These are phyloP conservation scores for Pangasianodon gigas DNA, from an alignment of 2,113 vertebrate genomes.

Conservation along the genomic window DNA sequence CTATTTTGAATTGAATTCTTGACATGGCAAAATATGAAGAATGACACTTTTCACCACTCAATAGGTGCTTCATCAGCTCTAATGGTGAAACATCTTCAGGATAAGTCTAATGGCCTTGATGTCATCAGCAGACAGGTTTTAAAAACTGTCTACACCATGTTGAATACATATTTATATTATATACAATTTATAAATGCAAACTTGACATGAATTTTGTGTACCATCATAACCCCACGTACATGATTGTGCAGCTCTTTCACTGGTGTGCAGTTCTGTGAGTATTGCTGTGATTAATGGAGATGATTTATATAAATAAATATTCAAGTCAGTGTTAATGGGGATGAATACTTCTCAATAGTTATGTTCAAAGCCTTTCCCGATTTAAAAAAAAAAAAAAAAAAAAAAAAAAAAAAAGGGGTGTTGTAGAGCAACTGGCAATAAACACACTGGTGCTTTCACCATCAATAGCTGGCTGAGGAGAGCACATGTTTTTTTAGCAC, in stretches of 20 bases:
- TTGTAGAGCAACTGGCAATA: background rate
- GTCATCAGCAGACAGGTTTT: background rate
- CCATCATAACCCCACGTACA: background rate
- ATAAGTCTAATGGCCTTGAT: background rate
- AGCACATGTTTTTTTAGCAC: background rate
- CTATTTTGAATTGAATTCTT: too few species aligned
- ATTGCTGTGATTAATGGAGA: background rate
- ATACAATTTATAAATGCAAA: background rate
- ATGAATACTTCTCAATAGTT: background rate
- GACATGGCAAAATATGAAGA: background rate
- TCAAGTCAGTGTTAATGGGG: background rate
- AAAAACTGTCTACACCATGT: background rate
- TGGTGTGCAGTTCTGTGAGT: background rate
- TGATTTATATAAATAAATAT: background rate
- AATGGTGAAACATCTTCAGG: background rate
- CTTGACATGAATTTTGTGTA: background rate
- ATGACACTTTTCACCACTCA: background rate
- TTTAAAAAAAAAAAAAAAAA: background rate
- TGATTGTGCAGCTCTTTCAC: background rate
- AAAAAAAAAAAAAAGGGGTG: background rate
- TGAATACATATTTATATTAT: background rate
- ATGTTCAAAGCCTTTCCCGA: background rate
- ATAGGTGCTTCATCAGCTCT: background rate
- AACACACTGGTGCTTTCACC: background rate
- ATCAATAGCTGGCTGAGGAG: background rate